phyloP scores from a whole-genome alignment of 2,797 vertebrate species.

The Salmo trutta region DNA sequence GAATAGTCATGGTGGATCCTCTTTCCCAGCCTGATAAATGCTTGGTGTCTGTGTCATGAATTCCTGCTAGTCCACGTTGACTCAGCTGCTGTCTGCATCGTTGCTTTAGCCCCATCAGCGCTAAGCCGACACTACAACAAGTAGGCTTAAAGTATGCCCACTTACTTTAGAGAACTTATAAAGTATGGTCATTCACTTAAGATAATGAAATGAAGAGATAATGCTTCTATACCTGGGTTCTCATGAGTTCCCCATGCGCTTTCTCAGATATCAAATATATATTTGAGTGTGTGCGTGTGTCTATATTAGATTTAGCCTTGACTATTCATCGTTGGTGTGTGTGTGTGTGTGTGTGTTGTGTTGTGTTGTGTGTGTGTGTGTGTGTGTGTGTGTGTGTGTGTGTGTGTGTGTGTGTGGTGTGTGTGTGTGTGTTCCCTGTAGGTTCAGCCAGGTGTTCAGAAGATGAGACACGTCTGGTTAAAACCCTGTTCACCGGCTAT shows the following conservation, averaged over 20 bases:
- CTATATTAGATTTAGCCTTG: neutral
- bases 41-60: neutral
- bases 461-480: constrained; percentile 85
- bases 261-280: neutral
- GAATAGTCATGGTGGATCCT: neutral
- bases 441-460: constrained; percentile 75
- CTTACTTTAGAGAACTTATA: no score
- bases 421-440: constrained; percentile 55
- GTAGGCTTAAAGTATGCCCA: no score
- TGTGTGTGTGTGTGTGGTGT: no score
- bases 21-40: neutral
- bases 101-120: neutral
- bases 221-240: neutral
- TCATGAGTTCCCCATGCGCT: no score
- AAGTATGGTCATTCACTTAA: no score
- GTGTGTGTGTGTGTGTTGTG: constrained; percentile 24
- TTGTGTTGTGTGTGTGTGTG: no score
- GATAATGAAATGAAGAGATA: neutral
- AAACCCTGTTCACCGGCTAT: constrained; percentile 81
- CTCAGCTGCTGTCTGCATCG: no score
- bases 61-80: neutral
- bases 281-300: neutral
- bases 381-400: no score
- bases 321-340: neutral
- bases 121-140: neutral